Base-by-base conservation (phyloP, 2,113 vertebrate genomes). In the Malurus melanocephalus region DNA sequence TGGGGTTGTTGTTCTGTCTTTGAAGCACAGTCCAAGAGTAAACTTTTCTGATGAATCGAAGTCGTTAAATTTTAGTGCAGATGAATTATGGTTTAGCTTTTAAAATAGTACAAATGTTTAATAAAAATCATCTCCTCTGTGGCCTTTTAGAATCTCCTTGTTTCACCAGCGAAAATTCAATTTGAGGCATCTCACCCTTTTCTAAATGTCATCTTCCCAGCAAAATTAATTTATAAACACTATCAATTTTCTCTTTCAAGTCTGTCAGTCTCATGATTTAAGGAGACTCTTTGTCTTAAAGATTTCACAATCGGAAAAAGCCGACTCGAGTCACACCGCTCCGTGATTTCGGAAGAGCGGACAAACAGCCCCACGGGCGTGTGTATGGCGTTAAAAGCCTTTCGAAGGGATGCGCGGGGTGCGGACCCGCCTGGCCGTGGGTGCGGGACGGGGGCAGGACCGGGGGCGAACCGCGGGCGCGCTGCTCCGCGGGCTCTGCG, bases 41-140 rank as follows among this genome's bases (percentile, higher is more conserved):
- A 96, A 93, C 91, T 95, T 94, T 85, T 74, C 74, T 94, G 92
- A 87, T 87, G 78, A 90, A 93, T 93, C 48, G 71, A 94, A 95
- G 93, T 94, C 68, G 57, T 94, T 93, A 93, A 96, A 94, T 82
- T 95, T 94, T 75, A 92, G 84, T 88, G 82, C 45, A 74, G 71
- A 88, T 93, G 92, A 96, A 80, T 92, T 94, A 94, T 45, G 75
- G 59, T 38, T 93, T 27, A 80, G 48, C 49, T 89, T 93, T 77
- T 79, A 95, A 93, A 90, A 92, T 76, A 82, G 80, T 81, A 61
- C 74, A 81, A 91, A 91, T 48, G 64, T 88, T 95, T 93, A 88
- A 93, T 71, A 94, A 86, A 93, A 87, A 88, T 90, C 11, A 35
- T 64, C 53, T 89, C 28, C 81, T 93, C 67, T 42, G 91, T 69